phyloP scores from a whole-genome alignment of 2,888 invertebrate genomes.

The Atethmia centrago region DNA sequence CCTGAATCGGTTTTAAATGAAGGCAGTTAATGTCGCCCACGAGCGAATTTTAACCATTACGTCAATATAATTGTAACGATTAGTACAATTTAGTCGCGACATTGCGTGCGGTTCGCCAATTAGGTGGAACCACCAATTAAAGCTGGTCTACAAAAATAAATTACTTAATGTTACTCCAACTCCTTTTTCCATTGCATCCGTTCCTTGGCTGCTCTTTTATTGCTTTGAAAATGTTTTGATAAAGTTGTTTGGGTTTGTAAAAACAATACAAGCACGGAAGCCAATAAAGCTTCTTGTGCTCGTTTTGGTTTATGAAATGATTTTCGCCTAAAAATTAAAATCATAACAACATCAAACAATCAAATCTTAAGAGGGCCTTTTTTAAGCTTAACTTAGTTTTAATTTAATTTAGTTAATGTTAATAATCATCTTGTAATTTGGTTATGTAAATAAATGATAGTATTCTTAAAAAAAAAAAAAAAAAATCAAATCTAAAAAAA shows the following conservation, averaged over 20 bases:
- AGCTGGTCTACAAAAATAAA: slow-evolving; percentile 76
- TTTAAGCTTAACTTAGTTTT: no score
- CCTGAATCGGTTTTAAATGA: slow-evolving; percentile 80
- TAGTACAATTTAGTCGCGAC: slow-evolving; percentile 83
- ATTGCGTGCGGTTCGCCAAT: slow-evolving; percentile 82
- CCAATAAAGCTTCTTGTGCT: neutral
- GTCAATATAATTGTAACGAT: slow-evolving; percentile 79
- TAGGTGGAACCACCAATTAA: slow-evolving; percentile 78
- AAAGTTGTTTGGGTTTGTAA: slow-evolving; percentile 14
- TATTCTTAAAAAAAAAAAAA: no score
- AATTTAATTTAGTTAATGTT: no score
- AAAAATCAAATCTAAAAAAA: neutral
- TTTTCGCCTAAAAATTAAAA: no score
- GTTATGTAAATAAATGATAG: no score
- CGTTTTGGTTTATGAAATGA: slow-evolving; percentile 5
- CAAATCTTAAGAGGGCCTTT: no score
- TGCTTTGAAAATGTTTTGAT: slow-evolving; percentile 30
- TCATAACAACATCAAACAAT: no score
- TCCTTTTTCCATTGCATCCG: slow-evolving; percentile 51
- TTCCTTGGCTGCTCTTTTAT: slow-evolving; percentile 48
- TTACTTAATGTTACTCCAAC: slow-evolving; percentile 60
- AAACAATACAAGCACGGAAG: slow-evolving; percentile 34
- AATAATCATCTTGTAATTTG: no score
- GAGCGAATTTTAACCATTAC: slow-evolving; percentile 78
- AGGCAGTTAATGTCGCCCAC: slow-evolving; percentile 83